Conservation (phyloP, 1,140 invertebrate genomes). For the Proctacanthus coquilletti region DNA sequence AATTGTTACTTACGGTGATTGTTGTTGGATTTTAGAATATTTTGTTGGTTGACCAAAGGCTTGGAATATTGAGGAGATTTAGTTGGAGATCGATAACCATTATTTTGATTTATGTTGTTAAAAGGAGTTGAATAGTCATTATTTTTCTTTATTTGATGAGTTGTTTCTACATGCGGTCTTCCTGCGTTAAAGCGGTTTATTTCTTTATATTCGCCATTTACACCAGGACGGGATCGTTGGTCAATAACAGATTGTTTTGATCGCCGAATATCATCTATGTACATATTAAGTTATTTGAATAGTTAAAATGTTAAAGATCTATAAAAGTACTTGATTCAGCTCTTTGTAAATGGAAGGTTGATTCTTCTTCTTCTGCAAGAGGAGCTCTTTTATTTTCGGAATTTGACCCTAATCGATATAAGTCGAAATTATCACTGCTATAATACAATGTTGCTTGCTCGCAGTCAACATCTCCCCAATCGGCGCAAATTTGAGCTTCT, state of each 20-base stretch:
- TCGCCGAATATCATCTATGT: slow-evolving; percentile 24
- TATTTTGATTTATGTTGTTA: too few relatives aligned
- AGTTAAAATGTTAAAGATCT: neutral
- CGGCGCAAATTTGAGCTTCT: slow-evolving; percentile 79
- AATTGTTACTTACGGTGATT: too few relatives aligned
- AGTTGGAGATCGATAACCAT: too few relatives aligned
- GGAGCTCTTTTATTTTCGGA: slow-evolving; percentile 43
- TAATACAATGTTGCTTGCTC: slow-evolving; percentile 61
- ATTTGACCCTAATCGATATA: slow-evolving; percentile 58
- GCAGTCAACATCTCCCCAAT: slow-evolving; percentile 79
- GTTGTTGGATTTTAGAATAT: too few relatives aligned
- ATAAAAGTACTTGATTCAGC: slow-evolving; percentile 45
- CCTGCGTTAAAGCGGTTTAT: too few relatives aligned
- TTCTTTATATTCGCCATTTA: too few relatives aligned
- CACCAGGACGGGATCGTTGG: slow-evolving; percentile 21
- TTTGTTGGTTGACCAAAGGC: too few relatives aligned
- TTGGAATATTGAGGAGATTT: too few relatives aligned
- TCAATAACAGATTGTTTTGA: slow-evolving; percentile 22
- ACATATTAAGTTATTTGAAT: too few relatives aligned
- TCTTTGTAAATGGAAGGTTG: slow-evolving; percentile 56
- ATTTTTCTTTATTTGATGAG: too few relatives aligned
- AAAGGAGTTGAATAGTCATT: too few relatives aligned
- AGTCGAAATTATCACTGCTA: slow-evolving; percentile 67
- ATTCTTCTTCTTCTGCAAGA: slow-evolving; percentile 44
- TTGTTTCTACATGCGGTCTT: too few relatives aligned